Percentiles rank a stretch among this genome's conserved stretches.
phyloP scores from a whole-genome alignment of 2,888 invertebrate genomes.

The Andrena fulva region DNA sequence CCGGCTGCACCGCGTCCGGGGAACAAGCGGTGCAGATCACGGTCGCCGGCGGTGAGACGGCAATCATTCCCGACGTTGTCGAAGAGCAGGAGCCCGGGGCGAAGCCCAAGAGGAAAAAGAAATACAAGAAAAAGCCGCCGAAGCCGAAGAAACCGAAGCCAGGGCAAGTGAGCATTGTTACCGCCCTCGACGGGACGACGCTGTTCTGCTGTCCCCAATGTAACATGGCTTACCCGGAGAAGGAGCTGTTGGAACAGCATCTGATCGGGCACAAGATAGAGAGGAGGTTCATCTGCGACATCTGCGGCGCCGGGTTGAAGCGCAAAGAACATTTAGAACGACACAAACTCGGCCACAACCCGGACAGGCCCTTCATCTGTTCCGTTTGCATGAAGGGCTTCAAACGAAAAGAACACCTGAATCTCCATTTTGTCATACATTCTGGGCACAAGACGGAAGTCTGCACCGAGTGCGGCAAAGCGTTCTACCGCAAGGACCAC shows the following conservation, averaged over 20 bases:
- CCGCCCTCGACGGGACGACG: slow-evolving; percentile 90
- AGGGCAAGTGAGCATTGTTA: slow-evolving; percentile 91
- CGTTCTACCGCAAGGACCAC: slow-evolving; percentile 93
- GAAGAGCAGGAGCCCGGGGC: slow-evolving; percentile 81
- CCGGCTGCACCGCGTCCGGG: slow-evolving; percentile 78
- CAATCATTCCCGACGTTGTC: slow-evolving; percentile 84
- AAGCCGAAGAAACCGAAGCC: slow-evolving; percentile 93
- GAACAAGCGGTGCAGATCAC: slow-evolving; percentile 86
- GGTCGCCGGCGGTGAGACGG: slow-evolving; percentile 85
- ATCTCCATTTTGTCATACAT: slow-evolving; percentile 93
- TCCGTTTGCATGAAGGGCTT: slow-evolving; percentile 92
- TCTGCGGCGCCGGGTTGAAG: slow-evolving; percentile 91
- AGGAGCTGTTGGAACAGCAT: slow-evolving; percentile 92
- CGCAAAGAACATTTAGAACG: slow-evolving; percentile 92
- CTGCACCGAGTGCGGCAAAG: slow-evolving; percentile 91
- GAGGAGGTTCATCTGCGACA: slow-evolving; percentile 91
- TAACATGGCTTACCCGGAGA: slow-evolving; percentile 93
- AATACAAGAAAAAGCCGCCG: slow-evolving; percentile 92
- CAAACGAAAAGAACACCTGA: slow-evolving; percentile 93
- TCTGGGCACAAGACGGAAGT: slow-evolving; percentile 93
- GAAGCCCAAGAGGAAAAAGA: slow-evolving; percentile 90
- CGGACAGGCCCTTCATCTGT: slow-evolving; percentile 92
- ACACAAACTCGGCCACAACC: slow-evolving; percentile 92
- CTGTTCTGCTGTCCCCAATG: slow-evolving; percentile 93
- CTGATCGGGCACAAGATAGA: slow-evolving; percentile 92